A percentile compares a stretch with the other conserved stretches of the same genome.
Conservation (phyloP, 2,113 vertebrate genomes). For the Strix uralensis region DNA sequence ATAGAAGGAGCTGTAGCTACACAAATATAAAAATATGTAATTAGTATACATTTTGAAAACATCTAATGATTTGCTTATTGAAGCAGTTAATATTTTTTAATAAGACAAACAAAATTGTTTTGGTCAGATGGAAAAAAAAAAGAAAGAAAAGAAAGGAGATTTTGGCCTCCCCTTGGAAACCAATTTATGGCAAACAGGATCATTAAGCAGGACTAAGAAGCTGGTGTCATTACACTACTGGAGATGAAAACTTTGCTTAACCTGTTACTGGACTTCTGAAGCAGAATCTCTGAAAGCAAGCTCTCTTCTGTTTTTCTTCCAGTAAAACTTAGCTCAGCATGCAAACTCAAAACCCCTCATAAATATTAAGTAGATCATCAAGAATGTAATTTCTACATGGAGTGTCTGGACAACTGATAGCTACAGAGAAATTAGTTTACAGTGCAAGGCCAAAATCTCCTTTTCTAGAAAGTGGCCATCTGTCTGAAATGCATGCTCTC, state of each 20-base stretch:
- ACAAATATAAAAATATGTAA: background rate
- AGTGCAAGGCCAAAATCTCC: background rate
- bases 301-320: background rate
- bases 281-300: background rate
- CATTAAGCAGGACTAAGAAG: background rate
- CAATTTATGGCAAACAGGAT: background rate
- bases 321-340: background rate
- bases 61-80: background rate
- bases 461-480: background rate
- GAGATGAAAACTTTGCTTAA: background rate
- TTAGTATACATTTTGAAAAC: background rate
- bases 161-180: background rate
- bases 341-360: background rate
- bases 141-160: background rate
- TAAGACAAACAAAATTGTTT: background rate
- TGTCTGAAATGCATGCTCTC: background rate
- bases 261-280: background rate
- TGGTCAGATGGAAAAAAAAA: background rate
- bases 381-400: background rate
- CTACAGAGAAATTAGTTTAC: background rate
- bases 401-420: background rate
- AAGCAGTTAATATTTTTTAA: background rate
- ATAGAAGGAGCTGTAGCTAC: constrained; percentile 92
- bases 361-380: background rate
- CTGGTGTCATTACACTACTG: background rate